Base-by-base conservation (phyloP, 2,113 vertebrate genomes). In the Chaetura pelagica region DNA sequence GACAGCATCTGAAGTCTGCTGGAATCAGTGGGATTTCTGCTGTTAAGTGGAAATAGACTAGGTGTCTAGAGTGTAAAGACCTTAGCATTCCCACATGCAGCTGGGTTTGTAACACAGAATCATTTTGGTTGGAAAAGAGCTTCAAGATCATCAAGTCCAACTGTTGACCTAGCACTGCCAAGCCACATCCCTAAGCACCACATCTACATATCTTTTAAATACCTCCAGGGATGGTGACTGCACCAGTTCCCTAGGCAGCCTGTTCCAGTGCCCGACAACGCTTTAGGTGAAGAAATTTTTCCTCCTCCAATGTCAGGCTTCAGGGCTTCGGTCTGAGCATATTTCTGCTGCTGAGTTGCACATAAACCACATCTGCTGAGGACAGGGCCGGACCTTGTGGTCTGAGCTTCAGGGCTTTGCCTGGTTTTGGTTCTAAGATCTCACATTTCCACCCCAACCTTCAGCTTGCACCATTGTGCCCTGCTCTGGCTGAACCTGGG, bases 261-360 rank as follows among this genome's bases (percentile, higher is more conserved):
- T 42, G 40, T 42, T 42, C 40, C 40, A 42, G 40, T 42, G 40
- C 40, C 40, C 14, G 11, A 42, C 40, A 42, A 14, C 40, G 10
- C 14, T 42, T 12, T 42, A 12, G 5, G 40, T 42, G 40, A 42
- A 42, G 40, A 42, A 42, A 13, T 42, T 42, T 42, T 42, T 42
- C 40, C 40, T 42, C 40, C 49, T 73, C 21, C 0, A 0, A 40
- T 1, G 0, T 0, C 0, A 1, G 6, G 34, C 7, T 38, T 75
- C 42, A 44, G 57, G 52, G 16, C 35, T 93, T 95, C 4, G 1
- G 15, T 51, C 30, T 69, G 72, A 61, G 40, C 6, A 0, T 21
- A 16, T 57, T 91, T 89, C 55, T 81, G 67, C 63, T 77, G 8
- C 38, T 38, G 38, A 38, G 38, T 38, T 38, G 38, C 10, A 38